A percentile compares a stretch with the other conserved stretches of the same genome.
Conservation (phyloP, 1,140 invertebrate genomes). For the Tetranychus cinnabarinus region DNA sequence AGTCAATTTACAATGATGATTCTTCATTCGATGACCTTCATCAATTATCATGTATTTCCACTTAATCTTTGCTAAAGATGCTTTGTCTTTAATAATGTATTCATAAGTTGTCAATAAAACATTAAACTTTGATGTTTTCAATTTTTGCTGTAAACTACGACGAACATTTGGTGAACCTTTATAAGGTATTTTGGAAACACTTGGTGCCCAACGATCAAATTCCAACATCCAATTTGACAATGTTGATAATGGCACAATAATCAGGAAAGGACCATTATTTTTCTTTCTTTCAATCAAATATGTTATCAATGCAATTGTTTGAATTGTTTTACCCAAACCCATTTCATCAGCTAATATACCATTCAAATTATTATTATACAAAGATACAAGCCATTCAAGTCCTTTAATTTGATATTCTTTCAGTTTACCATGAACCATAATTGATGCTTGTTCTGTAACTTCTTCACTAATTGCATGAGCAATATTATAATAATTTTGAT, state of each 20-base stretch:
- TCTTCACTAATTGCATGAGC: slow-evolving; percentile 80
- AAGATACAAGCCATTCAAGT: slow-evolving; percentile 89
- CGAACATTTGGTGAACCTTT: slow-evolving; percentile 71
- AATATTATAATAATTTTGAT: slow-evolving; percentile 43
- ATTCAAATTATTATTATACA: slow-evolving; percentile 96
- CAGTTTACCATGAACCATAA: slow-evolving; percentile 73
- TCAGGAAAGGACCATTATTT: slow-evolving; percentile 85
- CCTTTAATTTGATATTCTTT: slow-evolving; percentile 94
- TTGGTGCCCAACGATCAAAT: slow-evolving; percentile 96
- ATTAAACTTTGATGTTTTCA: slow-evolving; percentile 83
- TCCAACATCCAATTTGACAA: slow-evolving; percentile 95
- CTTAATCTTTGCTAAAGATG: slow-evolving; percentile 75
- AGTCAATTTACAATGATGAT: slow-evolving; percentile 96
- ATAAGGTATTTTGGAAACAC: slow-evolving; percentile 75
- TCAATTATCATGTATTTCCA: slow-evolving; percentile 99
- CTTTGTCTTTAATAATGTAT: slow-evolving; percentile 94
- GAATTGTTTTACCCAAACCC: slow-evolving; percentile 93
- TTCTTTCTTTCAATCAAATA: slow-evolving; percentile 96
- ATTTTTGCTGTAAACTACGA: slow-evolving; percentile 55
- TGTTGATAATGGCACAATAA: slow-evolving; percentile 91
- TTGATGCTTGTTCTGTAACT: slow-evolving; percentile 72
- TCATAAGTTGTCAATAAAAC: slow-evolving; percentile 94
- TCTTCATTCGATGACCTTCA: slow-evolving; percentile 98
- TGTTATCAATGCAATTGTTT: slow-evolving; percentile 81
- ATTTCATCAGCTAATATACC: slow-evolving; percentile 85